Evolutionary conservation across 2,888 invertebrate species (phyloP), one percentile per base, ranked within the genome.

Genomic region (Mesorhabditis spiculigera): DNA sequence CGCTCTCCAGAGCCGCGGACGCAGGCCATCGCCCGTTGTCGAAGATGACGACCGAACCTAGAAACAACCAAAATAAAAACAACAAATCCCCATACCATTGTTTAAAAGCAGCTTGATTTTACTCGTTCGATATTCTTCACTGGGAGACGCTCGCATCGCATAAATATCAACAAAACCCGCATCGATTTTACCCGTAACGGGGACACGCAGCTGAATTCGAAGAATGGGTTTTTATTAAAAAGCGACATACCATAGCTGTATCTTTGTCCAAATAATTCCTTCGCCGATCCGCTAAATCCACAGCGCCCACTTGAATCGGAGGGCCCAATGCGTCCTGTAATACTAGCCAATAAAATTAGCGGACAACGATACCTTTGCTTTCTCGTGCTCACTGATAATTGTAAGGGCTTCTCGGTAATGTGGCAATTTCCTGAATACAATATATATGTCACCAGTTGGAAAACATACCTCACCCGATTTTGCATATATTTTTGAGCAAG

Each of bases 251-350:
- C 74, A 73, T 75, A 61, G 82, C 81, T 63, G 75, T 80, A 41
- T 69, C 71, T 62, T 79, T 78, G 41, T 77, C 82, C 13, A 85
- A 78, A 71, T 79, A 83, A 71, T 85, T 85, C 65, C 78, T 75
- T 65, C 45, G 66, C 41, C 82, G 72, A 73, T 85, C 85, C 4
- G 78, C 71, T 16, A 84, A 67, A 68, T 85, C 81, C 13, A 85
- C 79, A 45, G 73, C 71, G 43, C 84, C 85, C 10, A 85, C 72
- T 63, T 78, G 73, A 71, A 85, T 82, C 10, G 85, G 85, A 16
- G 75, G 71, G 28, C 85, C 85, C 43, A 85, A 73, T 5, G 75
- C 74, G 58, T 75, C 76, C 75, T 78, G 66, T 28, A 28, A 28
- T 28, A 50, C 1, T 50, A 50, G 2, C n/a, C 58, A 50, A 50